Evolutionary conservation across 2,113 vertebrate genomes (phyloP).

Genomic region (Mormyrus lacerda): DNA sequence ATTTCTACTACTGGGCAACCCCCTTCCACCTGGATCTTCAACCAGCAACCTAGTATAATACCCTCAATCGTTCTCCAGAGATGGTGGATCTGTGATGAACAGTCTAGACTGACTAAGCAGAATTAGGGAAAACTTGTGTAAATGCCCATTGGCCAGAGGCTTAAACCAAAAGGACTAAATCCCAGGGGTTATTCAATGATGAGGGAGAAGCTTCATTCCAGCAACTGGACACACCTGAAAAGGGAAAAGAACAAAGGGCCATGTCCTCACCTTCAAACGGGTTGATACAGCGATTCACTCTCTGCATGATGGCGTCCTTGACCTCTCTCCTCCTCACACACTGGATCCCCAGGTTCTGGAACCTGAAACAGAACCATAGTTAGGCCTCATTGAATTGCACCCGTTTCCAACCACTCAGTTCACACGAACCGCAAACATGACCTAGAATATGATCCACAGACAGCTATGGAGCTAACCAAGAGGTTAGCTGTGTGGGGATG

Average conservation of each 20-base stretch:
- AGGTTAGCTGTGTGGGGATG: not conserved
- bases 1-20: not conserved
- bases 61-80: not conserved
- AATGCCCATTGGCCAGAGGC: not conserved
- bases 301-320: slow-evolving; percentile 81
- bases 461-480: not conserved
- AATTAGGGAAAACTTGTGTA: not conserved
- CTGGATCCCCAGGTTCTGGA: slow-evolving; percentile 97
- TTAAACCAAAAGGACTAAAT: not conserved
- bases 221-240: not conserved
- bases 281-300: slow-evolving; percentile 81
- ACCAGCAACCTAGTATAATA: too few species aligned
- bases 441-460: not conserved
- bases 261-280: slow-evolving; percentile 84
- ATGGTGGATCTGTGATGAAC: not conserved
- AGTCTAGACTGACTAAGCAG: not conserved
- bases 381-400: not conserved
- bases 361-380: slow-evolving; percentile 54
- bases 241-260: not conserved
- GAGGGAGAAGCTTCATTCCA: not conserved
- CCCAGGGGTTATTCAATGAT: not conserved
- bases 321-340: slow-evolving; percentile 93
- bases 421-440: not conserved
- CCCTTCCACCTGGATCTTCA: not conserved
- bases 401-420: not conserved